Evolutionary conservation across 2,113 vertebrate genomes (phyloP).

Genomic region (Sus scrofa): T2T-Sscrofa CM000824.6:87476001-87476500

Average conservation of each 20-base stretch:
- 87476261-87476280: not conserved
- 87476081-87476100: not conserved
- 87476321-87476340: not conserved
- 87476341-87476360: not conserved
- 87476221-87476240: not conserved
- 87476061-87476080: not conserved
- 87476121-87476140: conserved; percentile 25
- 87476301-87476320: not conserved
- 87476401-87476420: not conserved
- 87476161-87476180: conserved; percentile 43
- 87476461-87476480: not conserved
- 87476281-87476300: not conserved
- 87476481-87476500: no score
- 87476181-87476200: not conserved
- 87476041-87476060: not conserved
- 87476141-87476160: not conserved
- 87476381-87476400: not conserved
- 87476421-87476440: not conserved
- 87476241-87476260: not conserved
- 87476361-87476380: not conserved
- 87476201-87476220: conserved; percentile 15
- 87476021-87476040: not conserved
- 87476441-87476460: not conserved
- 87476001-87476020: not conserved
- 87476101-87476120: not conserved